Evolutionary conservation across 2,888 invertebrate genomes (phyloP).

Genomic region (Dynastes maya): DNA sequence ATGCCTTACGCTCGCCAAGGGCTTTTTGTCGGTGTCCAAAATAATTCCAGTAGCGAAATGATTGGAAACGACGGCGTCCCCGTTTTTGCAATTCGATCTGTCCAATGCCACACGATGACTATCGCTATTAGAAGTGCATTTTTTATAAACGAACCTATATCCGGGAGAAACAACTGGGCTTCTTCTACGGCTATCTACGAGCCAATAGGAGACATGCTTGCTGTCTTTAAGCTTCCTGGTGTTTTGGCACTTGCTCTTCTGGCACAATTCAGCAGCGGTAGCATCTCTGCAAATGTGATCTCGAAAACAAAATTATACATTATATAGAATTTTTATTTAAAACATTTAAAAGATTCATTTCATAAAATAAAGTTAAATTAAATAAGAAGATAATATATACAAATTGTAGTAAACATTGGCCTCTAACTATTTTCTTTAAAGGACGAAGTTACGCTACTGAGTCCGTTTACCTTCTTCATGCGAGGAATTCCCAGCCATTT

Average conservation of each 20-base stretch:
- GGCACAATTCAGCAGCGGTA: background rate
- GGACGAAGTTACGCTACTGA: no score
- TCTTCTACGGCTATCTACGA: background rate
- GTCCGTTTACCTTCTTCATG: no score
- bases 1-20: background rate
- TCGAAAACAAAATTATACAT: no score
- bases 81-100: background rate
- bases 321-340: no score
- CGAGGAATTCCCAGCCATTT: conserved; percentile 5
- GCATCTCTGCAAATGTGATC: no score
- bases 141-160: background rate
- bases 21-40: background rate
- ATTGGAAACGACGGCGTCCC: background rate
- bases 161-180: background rate
- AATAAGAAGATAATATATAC: no score
- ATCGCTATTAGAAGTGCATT: background rate
- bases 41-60: background rate
- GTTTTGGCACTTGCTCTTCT: background rate
- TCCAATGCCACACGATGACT: background rate
- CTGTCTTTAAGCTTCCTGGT: background rate
- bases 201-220: background rate
- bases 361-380: no score
- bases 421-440: no score
- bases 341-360: no score
- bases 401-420: no score